These are phyloP conservation scores for Macrochelys suwanniensis DNA, from an alignment of 2,797 vertebrate species.

Conservation along the genomic window DNA sequence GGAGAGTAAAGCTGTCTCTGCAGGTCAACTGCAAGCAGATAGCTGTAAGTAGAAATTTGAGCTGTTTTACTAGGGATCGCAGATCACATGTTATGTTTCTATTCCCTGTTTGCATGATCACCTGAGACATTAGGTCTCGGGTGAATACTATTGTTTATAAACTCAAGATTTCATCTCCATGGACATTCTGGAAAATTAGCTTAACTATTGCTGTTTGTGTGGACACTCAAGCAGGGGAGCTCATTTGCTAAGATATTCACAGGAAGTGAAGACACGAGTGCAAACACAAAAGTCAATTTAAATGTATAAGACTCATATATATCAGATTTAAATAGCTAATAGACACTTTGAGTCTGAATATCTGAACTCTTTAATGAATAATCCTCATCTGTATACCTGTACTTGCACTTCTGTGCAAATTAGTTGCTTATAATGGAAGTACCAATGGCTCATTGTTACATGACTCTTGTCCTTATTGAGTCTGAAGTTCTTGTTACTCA, in stretches of 20 bases:
- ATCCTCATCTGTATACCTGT: background rate
- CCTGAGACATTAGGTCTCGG: background rate
- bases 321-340: background rate
- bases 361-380: background rate
- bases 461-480: background rate
- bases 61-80: background rate
- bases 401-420: background rate
- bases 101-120: background rate
- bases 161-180: background rate
- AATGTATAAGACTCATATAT: background rate
- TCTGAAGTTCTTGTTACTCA: background rate
- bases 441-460: background rate
- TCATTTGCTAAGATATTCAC: background rate
- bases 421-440: background rate
- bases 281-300: background rate
- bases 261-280: background rate
- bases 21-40: background rate
- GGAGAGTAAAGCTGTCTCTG: background rate
- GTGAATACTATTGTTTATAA: background rate
- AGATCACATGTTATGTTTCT: background rate
- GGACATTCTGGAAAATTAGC: background rate
- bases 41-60: background rate
- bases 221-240: background rate
- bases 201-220: background rate
- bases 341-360: background rate